phyloP scores from a whole-genome alignment of 1,140 invertebrate genomes.

The Frieseomelitta varia region DNA sequence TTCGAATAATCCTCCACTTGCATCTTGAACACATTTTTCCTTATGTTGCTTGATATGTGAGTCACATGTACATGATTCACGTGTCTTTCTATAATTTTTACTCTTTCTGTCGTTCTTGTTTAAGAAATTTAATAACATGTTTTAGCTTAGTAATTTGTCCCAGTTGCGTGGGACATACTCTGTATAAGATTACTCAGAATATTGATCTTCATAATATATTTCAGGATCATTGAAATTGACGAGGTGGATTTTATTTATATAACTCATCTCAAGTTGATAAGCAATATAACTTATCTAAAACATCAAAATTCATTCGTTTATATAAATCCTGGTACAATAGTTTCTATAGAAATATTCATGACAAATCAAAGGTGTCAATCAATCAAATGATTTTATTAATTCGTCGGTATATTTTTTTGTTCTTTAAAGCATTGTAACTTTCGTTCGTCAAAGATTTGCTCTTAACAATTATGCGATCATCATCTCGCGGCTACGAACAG shows the following conservation, averaged over 20 bases:
- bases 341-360: too few species aligned
- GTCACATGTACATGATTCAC: background rate
- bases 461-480: background rate
- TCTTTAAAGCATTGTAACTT: background rate
- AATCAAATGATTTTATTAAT: background rate
- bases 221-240: background rate
- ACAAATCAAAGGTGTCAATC: background rate
- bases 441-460: background rate
- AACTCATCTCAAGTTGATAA: background rate
- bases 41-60: background rate
- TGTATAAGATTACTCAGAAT: background rate
- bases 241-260: background rate
- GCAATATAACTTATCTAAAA: background rate
- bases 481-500: background rate
- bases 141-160: background rate
- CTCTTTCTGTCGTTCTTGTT: background rate
- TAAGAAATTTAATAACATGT: background rate
- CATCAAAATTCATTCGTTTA: background rate
- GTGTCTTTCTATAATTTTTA: background rate
- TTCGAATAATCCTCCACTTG: too few species aligned
- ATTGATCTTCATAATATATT: constrained; percentile 1
- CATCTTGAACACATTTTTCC: background rate
- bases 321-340: background rate
- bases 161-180: background rate
- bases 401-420: background rate